phyloP scores from a whole-genome alignment of 2,113 vertebrate species.

The Pachycephala philippinensis region DNA sequence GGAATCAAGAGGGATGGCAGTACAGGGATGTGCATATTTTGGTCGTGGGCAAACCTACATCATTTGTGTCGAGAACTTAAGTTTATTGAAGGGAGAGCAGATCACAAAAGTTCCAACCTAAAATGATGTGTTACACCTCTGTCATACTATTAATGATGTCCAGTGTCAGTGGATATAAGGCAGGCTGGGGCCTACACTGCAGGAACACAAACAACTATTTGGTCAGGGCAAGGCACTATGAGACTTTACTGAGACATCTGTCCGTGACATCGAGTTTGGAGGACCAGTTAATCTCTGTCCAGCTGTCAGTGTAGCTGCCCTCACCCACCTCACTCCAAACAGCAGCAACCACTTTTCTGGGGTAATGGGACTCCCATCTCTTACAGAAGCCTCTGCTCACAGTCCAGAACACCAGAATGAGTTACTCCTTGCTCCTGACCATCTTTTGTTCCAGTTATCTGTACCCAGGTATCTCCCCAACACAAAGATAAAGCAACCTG shows the following conservation, averaged over 20 bases:
- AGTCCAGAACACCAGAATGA: neutral
- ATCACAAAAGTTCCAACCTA: neutral
- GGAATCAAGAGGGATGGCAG: neutral
- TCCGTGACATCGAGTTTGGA: neutral
- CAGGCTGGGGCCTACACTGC: neutral
- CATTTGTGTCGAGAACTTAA: neutral
- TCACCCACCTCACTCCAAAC: neutral
- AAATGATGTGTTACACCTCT: neutral
- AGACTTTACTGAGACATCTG: too few relatives aligned
- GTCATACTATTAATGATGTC: neutral
- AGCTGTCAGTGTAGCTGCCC: neutral
- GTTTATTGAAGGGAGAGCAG: neutral
- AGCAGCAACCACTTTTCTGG: neutral
- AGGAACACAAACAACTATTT: neutral
- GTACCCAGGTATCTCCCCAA: neutral
- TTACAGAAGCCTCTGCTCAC: neutral
- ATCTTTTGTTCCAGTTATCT: neutral
- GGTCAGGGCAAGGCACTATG: neutral
- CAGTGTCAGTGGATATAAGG: neutral
- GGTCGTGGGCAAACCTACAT: neutral
- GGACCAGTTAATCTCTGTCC: neutral
- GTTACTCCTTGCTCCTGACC: rapidly evolving
- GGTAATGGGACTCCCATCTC: rapidly evolving
- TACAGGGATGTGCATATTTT: rapidly evolving
- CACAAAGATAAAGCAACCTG: neutral